Conservation (phyloP, 2,797 vertebrate species). For the Micrastur ruficollis region DNA sequence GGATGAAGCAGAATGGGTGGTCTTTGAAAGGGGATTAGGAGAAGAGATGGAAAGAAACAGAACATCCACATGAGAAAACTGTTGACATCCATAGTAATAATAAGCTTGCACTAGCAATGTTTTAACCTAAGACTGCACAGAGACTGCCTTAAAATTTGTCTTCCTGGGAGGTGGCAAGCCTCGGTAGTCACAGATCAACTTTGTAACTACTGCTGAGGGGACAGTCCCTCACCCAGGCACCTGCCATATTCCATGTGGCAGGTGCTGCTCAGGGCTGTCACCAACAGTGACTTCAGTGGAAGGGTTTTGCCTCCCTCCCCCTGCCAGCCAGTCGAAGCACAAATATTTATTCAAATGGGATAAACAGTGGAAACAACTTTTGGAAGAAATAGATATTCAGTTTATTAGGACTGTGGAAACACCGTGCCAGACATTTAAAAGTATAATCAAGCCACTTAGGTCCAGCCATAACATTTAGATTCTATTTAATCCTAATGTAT, state of each 20-base stretch:
- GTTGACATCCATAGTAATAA: not conserved
- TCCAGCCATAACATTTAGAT: slow-evolving; percentile 50
- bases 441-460: slow-evolving; percentile 36
- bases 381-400: not conserved
- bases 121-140: not conserved
- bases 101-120: not conserved
- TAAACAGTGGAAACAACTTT: slow-evolving; percentile 1
- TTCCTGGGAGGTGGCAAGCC: not conserved
- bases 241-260: not conserved
- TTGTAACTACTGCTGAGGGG: not conserved
- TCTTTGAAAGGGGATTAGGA: not conserved
- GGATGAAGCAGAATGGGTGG: not conserved
- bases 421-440: slow-evolving; percentile 3
- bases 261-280: not conserved
- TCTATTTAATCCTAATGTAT: slow-evolving; percentile 19
- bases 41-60: not conserved
- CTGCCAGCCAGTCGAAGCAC: not conserved
- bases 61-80: not conserved
- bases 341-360: slow-evolving; percentile 24
- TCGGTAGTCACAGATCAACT: not conserved
- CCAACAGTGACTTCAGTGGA: not conserved
- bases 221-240: not conserved
- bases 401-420: slow-evolving; percentile 4
- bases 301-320: not conserved
- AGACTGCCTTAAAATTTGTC: not conserved